A percentile compares a stretch with the other conserved stretches of the same genome.
Conservation (phyloP, 92 coral and sea anemone genomes). For the Siderastrea radians region DNA sequence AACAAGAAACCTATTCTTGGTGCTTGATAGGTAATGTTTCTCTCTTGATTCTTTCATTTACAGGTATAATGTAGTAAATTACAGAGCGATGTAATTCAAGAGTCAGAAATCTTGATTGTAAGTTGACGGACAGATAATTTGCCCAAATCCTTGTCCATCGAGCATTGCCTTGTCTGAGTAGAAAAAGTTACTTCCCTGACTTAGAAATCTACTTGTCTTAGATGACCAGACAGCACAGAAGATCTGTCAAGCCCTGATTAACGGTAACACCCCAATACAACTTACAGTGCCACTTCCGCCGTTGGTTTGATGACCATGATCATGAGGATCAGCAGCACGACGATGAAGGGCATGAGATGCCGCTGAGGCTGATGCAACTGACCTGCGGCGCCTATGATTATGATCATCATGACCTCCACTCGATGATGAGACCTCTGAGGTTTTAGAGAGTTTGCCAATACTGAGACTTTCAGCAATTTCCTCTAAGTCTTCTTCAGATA, state of each 20-base stretch:
- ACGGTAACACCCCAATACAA: background rate
- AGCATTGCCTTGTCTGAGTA: too few species aligned
- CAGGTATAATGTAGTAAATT: too few species aligned
- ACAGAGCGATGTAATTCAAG: too few species aligned
- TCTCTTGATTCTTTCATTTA: too few species aligned
- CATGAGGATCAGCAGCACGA: constrained; percentile 47
- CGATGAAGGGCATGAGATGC: constrained; percentile 41
- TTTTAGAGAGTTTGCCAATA: constrained; percentile 39
- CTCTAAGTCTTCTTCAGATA: constrained; percentile 67
- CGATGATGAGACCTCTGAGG: background rate
- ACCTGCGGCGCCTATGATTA: constrained; percentile 61
- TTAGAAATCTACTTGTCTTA: too few species aligned
- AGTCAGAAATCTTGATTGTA: too few species aligned
- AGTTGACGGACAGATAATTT: too few species aligned
- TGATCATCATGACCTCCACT: constrained; percentile 48
- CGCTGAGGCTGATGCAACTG: constrained; percentile 28
- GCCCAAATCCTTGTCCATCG: too few species aligned
- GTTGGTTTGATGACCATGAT: constrained; percentile 9
- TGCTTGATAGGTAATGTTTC: too few species aligned
- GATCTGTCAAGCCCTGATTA: background rate
- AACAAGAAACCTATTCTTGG: too few species aligned
- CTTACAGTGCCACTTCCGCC: background rate
- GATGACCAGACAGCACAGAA: background rate
- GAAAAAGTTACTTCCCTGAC: too few species aligned
- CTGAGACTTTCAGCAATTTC: constrained; percentile 60